Conservation (phyloP, 2,888 invertebrate species). For the Dicyrtomina minuta region DNA sequence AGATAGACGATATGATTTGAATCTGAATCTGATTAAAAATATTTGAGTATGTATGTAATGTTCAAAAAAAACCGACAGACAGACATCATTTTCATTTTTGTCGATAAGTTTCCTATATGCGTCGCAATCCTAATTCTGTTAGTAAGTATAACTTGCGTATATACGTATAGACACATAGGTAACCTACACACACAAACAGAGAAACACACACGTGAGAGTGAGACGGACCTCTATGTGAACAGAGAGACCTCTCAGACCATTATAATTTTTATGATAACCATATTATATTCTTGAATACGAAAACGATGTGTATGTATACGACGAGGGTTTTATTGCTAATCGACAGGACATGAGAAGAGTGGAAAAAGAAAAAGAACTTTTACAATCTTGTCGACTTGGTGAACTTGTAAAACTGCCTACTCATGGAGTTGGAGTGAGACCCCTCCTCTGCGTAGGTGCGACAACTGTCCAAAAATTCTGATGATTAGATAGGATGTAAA, state of each 20-base stretch:
- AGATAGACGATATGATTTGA: no score
- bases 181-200: not conserved
- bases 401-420: conserved; percentile 30
- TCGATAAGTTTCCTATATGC: not conserved
- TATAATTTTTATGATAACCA: no score
- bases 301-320: no score
- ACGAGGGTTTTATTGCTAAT: no score
- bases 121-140: not conserved
- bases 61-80: not conserved
- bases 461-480: conserved; percentile 26
- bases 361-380: not conserved
- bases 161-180: not conserved
- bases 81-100: not conserved
- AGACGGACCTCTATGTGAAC: not conserved
- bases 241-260: no score
- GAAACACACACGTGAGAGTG: not conserved
- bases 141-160: not conserved
- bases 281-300: no score
- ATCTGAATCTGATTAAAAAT: no score
- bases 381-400: conserved; percentile 18
- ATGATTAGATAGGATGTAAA: conserved; percentile 21
- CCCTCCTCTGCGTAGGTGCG: conserved; percentile 29
- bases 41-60: not conserved
- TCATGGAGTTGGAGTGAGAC: conserved; percentile 14
- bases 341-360: no score